These are phyloP conservation scores for Palythoa grandiflora DNA, from an alignment of 92 coral and sea anemone genomes.

Conservation along the genomic window DNA sequence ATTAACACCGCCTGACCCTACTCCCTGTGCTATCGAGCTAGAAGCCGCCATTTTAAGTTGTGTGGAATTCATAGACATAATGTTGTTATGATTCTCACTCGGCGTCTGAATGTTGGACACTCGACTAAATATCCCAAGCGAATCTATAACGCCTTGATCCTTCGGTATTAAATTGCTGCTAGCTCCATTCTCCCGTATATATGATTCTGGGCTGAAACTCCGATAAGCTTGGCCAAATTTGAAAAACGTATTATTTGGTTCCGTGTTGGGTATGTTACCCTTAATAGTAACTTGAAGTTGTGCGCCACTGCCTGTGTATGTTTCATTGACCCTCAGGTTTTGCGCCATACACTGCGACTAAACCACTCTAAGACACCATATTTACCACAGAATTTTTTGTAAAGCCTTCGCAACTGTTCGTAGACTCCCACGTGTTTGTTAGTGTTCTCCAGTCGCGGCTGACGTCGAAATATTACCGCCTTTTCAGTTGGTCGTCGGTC, in stretches of 20 bases:
- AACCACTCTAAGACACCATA: constrained; percentile 85
- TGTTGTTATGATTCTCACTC: constrained; percentile 42
- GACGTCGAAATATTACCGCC: constrained; percentile 85
- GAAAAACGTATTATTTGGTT: constrained; percentile 72
- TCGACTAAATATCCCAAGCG: constrained; percentile 6
- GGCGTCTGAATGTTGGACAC: constrained; percentile 41
- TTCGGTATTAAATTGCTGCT: constrained; percentile 54
- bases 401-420: constrained; percentile 77
- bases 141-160: constrained; percentile 75
- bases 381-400: constrained; percentile 55
- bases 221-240: constrained; percentile 69
- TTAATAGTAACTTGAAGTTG: constrained; percentile 79
- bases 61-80: constrained; percentile 43
- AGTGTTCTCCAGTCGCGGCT: constrained; percentile 63
- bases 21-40: constrained; percentile 29
- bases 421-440: constrained; percentile 81
- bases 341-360: constrained; percentile 84
- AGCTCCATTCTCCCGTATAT: constrained; percentile 79
- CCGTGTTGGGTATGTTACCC: constrained; percentile 76
- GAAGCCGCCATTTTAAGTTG: constrained; percentile 56
- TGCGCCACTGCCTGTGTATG: constrained; percentile 29
- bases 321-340: constrained; percentile 78
- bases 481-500: constrained; percentile 79
- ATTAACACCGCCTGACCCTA: constrained; percentile 49
- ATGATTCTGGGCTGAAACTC: constrained; percentile 65